A percentile compares a stretch with the other conserved stretches of the same genome.
These are phyloP conservation scores for Gymnothorax reevesii DNA, from an alignment of 2,797 vertebrate species.

Conservation along the genomic window DNA sequence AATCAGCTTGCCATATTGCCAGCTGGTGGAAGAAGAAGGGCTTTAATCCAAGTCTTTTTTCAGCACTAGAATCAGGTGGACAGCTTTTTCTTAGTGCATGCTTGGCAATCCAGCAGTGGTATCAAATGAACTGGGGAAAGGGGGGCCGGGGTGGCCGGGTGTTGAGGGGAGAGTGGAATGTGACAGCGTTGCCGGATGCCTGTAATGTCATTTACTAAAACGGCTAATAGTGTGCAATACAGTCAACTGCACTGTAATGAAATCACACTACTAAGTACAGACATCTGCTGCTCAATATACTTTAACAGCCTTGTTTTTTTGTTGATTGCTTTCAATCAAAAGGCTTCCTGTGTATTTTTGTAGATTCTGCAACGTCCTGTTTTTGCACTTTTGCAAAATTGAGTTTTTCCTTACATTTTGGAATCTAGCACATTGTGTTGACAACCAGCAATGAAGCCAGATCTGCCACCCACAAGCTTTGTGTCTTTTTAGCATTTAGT, in stretches of 20 bases:
- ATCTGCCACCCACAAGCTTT: background rate
- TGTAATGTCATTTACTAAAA: background rate
- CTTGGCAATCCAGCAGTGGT: background rate
- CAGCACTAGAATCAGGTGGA: background rate
- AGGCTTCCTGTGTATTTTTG: background rate
- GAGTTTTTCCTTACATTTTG: background rate
- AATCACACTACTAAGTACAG: background rate
- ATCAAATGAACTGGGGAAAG: background rate
- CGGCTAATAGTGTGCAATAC: background rate
- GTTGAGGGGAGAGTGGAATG: too few species aligned
- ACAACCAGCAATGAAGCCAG: background rate
- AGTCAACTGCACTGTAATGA: background rate
- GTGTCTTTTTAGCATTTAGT: background rate
- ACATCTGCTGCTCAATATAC: background rate
- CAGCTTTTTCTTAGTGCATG: background rate
- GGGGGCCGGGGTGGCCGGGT: background rate
- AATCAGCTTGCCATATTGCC: background rate
- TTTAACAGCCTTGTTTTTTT: background rate
- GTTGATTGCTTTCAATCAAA: background rate
- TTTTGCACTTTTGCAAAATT: background rate
- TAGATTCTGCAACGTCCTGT: background rate
- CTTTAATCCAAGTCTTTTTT: background rate
- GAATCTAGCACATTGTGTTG: background rate
- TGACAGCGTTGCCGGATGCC: conserved; percentile 8
- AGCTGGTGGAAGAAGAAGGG: background rate